Percentiles rank a stretch among this genome's conserved stretches.
Conservation (phyloP, 2,113 vertebrate species). For the Dendrocopos noguchii region DNA sequence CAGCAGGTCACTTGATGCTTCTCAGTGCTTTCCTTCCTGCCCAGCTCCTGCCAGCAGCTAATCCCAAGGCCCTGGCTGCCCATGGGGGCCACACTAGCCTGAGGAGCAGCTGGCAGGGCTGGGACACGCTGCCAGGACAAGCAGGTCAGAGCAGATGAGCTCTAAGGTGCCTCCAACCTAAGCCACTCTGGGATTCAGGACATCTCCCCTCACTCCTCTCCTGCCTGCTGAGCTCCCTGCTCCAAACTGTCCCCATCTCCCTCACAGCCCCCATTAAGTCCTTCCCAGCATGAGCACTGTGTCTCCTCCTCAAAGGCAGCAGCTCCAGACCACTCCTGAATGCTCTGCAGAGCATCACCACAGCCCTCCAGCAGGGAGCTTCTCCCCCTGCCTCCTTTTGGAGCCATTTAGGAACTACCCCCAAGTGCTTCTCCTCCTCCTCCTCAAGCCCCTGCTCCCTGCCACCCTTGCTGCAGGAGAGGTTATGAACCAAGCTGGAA, state of each 20-base stretch:
- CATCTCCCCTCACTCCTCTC: neutral
- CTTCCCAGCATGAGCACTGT: neutral
- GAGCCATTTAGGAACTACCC: neutral
- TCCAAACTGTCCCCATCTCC: neutral
- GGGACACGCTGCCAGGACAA: too few species aligned
- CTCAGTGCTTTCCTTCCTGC: too few species aligned
- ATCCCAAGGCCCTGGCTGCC: too few species aligned
- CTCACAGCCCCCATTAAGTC: neutral
- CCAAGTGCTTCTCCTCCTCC: neutral
- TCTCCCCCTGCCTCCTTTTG: neutral
- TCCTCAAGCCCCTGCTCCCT: neutral
- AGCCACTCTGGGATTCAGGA: too few species aligned
- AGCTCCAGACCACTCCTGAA: neutral
- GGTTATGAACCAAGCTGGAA: neutral
- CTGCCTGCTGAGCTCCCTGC: neutral
- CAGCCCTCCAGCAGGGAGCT: neutral
- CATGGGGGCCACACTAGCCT: too few species aligned
- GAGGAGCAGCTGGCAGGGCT: too few species aligned
- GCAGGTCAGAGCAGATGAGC: too few species aligned
- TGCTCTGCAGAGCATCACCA: accelerated
- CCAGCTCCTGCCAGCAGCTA: too few species aligned
- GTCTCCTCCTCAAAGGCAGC: neutral
- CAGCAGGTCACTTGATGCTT: too few species aligned
- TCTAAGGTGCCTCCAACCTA: too few species aligned
- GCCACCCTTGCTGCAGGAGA: neutral